phyloP scores from a whole-genome alignment of 2,797 vertebrate genomes.

The Peromyscus eremicus region DNA sequence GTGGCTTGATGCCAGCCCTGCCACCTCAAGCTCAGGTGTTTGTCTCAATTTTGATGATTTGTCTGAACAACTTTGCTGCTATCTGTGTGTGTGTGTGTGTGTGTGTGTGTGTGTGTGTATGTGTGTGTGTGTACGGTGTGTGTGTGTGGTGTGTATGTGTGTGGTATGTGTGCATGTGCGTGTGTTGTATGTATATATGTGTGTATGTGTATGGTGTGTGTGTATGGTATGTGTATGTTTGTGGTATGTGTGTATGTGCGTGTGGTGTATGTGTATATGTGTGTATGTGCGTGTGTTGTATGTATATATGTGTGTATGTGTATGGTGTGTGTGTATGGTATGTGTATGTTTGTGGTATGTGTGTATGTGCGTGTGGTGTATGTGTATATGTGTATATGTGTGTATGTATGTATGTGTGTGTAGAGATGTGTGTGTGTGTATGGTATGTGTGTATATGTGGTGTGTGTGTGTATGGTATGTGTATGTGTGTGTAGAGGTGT shows the following conservation, averaged over 20 bases:
- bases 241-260: not conserved
- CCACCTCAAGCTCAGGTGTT: not conserved
- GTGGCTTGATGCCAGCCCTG: not conserved
- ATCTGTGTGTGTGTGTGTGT: too few species aligned
- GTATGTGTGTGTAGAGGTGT: not conserved
- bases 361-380: not conserved
- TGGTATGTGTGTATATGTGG: not conserved
- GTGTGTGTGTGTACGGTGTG: not conserved
- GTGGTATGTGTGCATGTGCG: not conserved
- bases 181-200: not conserved
- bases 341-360: not conserved
- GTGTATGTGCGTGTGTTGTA: not conserved
- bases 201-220: not conserved
- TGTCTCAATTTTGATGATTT: slow-evolving; percentile 1
- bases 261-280: not conserved
- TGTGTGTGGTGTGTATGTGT: not conserved
- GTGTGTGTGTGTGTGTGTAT: not conserved
- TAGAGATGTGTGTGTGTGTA: not conserved
- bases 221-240: not conserved
- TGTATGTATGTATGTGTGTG: too few species aligned
- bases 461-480: not conserved
- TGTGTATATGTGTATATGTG: not conserved
- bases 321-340: not conserved
- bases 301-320: not conserved
- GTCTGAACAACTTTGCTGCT: not conserved